A percentile compares a stretch with the other conserved stretches of the same genome.
Evolutionary conservation across 2,888 invertebrate species (phyloP).

Genomic region (Gisinianus flammeolus): DNA sequence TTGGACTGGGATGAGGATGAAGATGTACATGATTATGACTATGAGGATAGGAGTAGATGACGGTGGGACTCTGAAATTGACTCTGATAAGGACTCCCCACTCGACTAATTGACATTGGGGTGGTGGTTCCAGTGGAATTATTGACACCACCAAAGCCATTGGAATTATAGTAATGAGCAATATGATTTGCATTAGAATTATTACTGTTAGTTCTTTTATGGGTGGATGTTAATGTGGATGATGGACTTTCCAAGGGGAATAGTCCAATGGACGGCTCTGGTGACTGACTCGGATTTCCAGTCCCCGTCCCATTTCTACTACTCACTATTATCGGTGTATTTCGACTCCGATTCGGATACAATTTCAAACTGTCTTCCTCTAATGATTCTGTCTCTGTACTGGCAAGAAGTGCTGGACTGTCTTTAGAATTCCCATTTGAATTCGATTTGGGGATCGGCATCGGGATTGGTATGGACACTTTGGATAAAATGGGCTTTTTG

Average conservation of each 20-base stretch:
- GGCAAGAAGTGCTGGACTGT: neutral
- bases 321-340: neutral
- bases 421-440: neutral
- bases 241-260: neutral
- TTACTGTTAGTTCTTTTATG: neutral
- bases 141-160: neutral
- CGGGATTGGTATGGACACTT: neutral
- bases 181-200: neutral
- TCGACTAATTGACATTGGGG: too few relatives aligned
- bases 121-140: neutral
- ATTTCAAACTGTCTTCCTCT: conserved; percentile 27
- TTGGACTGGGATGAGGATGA: neutral
- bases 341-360: conserved; percentile 18
- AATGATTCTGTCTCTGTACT: neutral
- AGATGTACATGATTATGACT: neutral
- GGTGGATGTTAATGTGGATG: neutral
- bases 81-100: neutral
- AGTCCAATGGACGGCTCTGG: neutral
- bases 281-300: neutral
- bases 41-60: neutral
- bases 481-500: conserved; percentile 21
- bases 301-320: neutral
- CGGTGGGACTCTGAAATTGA: neutral
- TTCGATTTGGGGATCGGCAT: neutral
- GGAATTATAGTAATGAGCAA: neutral